Percentiles rank a stretch among this genome's conserved stretches.
phyloP scores from a whole-genome alignment of 2,113 vertebrate species.

The Nothobranchius kuhntae region DNA sequence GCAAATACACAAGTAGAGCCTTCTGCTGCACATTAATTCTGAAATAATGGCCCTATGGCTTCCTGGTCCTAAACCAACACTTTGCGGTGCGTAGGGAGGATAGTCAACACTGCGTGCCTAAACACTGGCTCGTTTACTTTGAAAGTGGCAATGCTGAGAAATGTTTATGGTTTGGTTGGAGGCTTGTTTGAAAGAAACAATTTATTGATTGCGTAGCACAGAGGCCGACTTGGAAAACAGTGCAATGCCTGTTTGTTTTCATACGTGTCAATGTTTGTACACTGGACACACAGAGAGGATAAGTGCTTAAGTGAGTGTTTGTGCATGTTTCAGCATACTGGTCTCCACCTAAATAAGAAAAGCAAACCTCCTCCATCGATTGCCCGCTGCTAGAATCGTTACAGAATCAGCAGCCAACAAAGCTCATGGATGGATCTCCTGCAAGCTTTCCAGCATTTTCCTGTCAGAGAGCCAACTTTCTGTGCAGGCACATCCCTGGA shows the following conservation, averaged over 20 bases:
- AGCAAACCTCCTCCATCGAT: conserved; percentile 1
- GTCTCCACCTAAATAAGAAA: conserved; percentile 20
- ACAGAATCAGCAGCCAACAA: conserved; percentile 17
- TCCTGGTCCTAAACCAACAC: conserved; percentile 8
- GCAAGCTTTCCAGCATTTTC: background rate
- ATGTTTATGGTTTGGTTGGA: conserved; percentile 17
- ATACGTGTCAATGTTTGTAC: background rate
- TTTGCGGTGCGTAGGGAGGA: background rate
- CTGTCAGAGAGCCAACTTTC: background rate
- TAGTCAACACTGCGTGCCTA: background rate
- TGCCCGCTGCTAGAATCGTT: conserved; percentile 18
- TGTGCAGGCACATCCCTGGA: conserved; percentile 10
- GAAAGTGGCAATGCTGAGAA: background rate
- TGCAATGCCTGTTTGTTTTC: conserved; percentile 2
- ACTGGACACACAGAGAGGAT: background rate
- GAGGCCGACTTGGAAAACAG: conserved; percentile 13
- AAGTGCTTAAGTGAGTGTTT: background rate
- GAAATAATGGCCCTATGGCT: conserved; percentile 1
- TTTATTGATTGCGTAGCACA: conserved; percentile 31
- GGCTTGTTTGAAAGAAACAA: conserved; percentile 22
- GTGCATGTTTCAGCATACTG: conserved; percentile 1
- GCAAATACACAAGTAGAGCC: background rate
- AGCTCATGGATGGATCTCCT: background rate
- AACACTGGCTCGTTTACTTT: conserved; percentile 4
- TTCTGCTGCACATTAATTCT: background rate